Conservation (phyloP, 92 coral and sea anemone species). For the Micromussa lordhowensis region DNA sequence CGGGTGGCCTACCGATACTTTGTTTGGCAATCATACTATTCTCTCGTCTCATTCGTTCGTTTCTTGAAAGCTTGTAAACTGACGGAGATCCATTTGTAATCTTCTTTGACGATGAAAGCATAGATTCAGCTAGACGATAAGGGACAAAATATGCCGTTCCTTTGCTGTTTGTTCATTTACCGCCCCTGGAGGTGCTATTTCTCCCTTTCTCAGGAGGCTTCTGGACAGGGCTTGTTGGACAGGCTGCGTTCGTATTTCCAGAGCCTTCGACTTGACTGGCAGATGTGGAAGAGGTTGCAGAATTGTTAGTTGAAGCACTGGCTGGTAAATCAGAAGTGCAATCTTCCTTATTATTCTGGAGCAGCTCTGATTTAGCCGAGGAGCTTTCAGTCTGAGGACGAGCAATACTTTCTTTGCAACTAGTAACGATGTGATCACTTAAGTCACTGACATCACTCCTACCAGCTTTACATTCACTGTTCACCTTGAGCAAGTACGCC, state of each 20-base stretch:
- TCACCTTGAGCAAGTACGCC: slow-evolving; percentile 12
- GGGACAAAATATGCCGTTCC: neutral
- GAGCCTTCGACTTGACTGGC: neutral
- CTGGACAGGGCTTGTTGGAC: neutral
- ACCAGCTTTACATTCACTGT: slow-evolving; percentile 13
- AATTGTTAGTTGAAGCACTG: neutral
- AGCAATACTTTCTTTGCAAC: neutral
- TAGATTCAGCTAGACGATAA: neutral
- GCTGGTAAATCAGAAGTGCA: neutral
- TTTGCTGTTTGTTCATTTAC: neutral
- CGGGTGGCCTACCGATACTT: neutral
- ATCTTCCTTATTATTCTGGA: neutral
- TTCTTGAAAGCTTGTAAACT: neutral
- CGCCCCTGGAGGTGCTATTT: neutral
- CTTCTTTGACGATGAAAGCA: neutral
- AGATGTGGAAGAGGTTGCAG: slow-evolving; percentile 6
- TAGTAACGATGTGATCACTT: neutral
- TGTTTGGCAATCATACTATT: neutral
- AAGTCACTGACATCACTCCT: neutral
- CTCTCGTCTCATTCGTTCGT: neutral
- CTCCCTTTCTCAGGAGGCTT: neutral
- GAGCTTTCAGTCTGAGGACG: neutral
- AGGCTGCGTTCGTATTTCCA: neutral
- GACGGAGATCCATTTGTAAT: neutral
- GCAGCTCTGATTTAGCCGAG: neutral